A percentile compares a stretch with the other conserved stretches of the same genome.
phyloP scores from a whole-genome alignment of 2,888 invertebrate genomes.

The Phaonia tiefii region DNA sequence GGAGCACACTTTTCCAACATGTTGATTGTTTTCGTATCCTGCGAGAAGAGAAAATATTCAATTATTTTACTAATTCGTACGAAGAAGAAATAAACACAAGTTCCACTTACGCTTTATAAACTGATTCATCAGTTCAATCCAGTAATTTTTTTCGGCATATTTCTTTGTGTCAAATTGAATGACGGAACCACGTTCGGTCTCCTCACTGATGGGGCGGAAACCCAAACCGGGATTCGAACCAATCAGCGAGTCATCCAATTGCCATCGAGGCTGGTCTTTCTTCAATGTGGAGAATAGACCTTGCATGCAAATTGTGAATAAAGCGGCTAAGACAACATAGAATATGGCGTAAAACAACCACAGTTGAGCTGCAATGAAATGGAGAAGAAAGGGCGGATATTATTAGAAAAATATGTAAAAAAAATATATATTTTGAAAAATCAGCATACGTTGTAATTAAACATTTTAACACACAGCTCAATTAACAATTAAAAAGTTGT shows the following conservation, averaged over 20 bases:
- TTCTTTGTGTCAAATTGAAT: slow-evolving; percentile 84
- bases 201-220: slow-evolving; percentile 83
- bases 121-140: slow-evolving; percentile 82
- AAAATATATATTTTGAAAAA: no score
- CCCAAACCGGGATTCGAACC: slow-evolving; percentile 85
- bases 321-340: slow-evolving; percentile 89
- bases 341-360: slow-evolving; percentile 92
- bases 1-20: slow-evolving; percentile 82
- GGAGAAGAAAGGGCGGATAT: no score
- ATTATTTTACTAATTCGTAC: no score
- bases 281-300: slow-evolving; percentile 88
- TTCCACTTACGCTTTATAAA: slow-evolving; percentile 83
- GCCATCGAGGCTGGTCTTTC: slow-evolving; percentile 87
- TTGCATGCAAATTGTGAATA: slow-evolving; percentile 93
- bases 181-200: slow-evolving; percentile 83
- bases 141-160: slow-evolving; percentile 81
- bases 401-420: no score
- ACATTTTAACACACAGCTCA: no score
- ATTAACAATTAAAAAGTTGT: no score
- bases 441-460: no score
- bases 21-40: slow-evolving; percentile 77
- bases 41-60: no score
- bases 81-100: neutral
- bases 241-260: slow-evolving; percentile 88
- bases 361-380: slow-evolving; percentile 86